phyloP scores from a whole-genome alignment of 2,888 invertebrate species.

The Megamerina dolium region DNA sequence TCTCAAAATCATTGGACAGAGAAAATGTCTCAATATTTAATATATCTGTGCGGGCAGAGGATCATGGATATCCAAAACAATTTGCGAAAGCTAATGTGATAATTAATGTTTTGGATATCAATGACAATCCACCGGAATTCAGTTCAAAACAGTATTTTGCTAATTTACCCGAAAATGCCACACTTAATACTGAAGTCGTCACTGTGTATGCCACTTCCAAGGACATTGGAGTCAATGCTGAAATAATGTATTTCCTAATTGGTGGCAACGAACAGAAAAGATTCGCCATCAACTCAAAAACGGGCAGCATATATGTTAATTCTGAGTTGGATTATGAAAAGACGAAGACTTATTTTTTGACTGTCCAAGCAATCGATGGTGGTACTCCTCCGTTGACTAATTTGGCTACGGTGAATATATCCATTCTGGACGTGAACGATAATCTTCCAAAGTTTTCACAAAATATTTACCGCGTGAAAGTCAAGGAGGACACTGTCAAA shows the following conservation, averaged over 20 bases:
- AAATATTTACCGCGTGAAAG: constrained; percentile 66
- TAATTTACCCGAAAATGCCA: constrained; percentile 69
- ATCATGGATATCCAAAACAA: constrained; percentile 72
- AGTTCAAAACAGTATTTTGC: constrained; percentile 73
- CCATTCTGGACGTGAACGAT: constrained; percentile 80
- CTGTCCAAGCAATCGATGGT: constrained; percentile 84
- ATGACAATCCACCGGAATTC: constrained; percentile 95
- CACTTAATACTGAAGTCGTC: constrained; percentile 73
- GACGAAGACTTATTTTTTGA: constrained; percentile 76
- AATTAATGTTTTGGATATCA: constrained; percentile 84
- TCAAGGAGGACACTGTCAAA: constrained; percentile 71
- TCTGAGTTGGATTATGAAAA: constrained; percentile 83
- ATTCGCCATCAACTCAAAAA: constrained; percentile 67
- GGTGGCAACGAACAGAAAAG: constrained; percentile 85
- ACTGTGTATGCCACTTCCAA: constrained; percentile 84
- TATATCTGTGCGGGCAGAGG: constrained; percentile 74
- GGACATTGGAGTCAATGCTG: constrained; percentile 89
- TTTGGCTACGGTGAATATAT: constrained; percentile 79
- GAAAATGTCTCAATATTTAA: constrained; percentile 82
- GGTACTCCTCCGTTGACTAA: constrained; percentile 85
- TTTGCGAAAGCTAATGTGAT: constrained; percentile 63
- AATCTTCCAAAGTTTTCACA: constrained; percentile 78
- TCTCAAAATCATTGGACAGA: constrained; percentile 77
- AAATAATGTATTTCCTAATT: constrained; percentile 79
- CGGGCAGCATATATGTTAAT: constrained; percentile 69